A percentile compares a stretch with the other conserved stretches of the same genome.
These are phyloP conservation scores for Aeoliscus strigatus DNA, from an alignment of 2,797 vertebrate species.

Conservation along the genomic window DNA sequence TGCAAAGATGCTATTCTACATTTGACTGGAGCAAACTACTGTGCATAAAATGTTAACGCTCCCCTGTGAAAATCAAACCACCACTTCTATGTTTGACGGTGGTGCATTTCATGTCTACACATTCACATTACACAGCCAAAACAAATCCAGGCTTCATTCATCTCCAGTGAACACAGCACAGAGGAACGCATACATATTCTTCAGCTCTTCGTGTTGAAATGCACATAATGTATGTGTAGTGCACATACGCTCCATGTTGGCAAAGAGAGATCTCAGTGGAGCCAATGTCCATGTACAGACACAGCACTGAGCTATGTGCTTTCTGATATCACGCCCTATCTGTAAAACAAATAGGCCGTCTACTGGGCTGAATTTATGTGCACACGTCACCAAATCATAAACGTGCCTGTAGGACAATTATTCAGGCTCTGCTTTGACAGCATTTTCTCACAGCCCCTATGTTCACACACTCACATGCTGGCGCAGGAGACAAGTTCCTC, in stretches of 20 bases:
- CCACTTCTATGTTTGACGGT: neutral
- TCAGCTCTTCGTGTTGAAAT: no score
- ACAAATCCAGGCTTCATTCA: conserved; percentile 20
- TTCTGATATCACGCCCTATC: conserved; percentile 29
- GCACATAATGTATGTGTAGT: conserved; percentile 8
- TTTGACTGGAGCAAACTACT: no score
- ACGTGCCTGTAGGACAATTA: conserved; percentile 54
- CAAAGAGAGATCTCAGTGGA: conserved; percentile 25
- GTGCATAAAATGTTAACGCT: no score
- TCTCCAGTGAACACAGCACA: conserved; percentile 5
- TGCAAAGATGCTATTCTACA: no score
- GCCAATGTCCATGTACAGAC: conserved; percentile 21
- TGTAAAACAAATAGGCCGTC: conserved; percentile 36
- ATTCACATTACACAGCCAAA: neutral
- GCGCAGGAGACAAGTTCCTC: conserved; percentile 27
- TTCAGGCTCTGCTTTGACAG: conserved; percentile 57
- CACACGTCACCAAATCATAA: conserved; percentile 36
- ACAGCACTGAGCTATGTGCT: conserved; percentile 22
- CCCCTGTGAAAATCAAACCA: conserved; percentile 3
- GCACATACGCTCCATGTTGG: conserved; percentile 2
- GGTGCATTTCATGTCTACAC: no score
- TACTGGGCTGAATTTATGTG: conserved; percentile 41
- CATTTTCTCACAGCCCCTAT: conserved; percentile 39
- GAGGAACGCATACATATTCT: conserved; percentile 13
- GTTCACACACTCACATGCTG: conserved; percentile 28